Percentiles rank a stretch among this genome's conserved stretches.
These are phyloP conservation scores for Leptopilina drosophilae DNA, from an alignment of 2,888 invertebrate genomes.

Conservation along the genomic window DNA sequence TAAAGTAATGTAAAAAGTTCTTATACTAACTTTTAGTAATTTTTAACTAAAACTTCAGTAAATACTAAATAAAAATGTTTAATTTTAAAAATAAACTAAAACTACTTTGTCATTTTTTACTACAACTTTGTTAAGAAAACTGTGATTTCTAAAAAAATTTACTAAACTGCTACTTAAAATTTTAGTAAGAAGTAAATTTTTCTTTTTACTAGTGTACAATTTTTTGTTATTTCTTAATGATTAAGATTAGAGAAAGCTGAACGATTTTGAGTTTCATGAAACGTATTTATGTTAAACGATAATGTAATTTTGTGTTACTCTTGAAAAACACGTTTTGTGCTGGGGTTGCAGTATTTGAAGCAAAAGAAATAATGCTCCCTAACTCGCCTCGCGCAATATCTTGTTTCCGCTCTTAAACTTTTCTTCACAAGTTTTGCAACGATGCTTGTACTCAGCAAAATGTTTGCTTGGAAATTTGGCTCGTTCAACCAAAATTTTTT, in stretches of 20 bases:
- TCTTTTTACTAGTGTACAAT: too few species aligned
- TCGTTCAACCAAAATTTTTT: neutral
- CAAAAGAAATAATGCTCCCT: neutral
- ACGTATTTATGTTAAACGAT: neutral
- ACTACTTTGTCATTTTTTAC: too few species aligned
- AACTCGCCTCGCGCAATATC: conserved; percentile 12
- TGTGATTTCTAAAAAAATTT: too few species aligned
- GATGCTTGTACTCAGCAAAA: conserved; percentile 17
- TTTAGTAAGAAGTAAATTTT: too few species aligned
- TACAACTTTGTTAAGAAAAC: too few species aligned
- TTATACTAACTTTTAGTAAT: too few species aligned
- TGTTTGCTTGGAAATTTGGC: neutral
- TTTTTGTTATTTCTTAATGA: too few species aligned
- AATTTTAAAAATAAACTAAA: too few species aligned
- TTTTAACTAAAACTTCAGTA: too few species aligned
- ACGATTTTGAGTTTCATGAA: neutral
- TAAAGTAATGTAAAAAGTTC: too few species aligned
- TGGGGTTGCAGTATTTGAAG: neutral
- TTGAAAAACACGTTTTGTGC: neutral
- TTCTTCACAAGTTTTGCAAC: conserved; percentile 19
- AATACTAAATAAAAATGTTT: too few species aligned
- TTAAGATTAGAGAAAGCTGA: neutral
- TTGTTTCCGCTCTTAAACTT: conserved; percentile 15
- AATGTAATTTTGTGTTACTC: neutral
- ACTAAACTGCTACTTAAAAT: too few species aligned